These are phyloP conservation scores for Schizopygopsis malacanthus DNA, from an alignment of 2,797 vertebrate genomes.

Conservation along the genomic window DNA sequence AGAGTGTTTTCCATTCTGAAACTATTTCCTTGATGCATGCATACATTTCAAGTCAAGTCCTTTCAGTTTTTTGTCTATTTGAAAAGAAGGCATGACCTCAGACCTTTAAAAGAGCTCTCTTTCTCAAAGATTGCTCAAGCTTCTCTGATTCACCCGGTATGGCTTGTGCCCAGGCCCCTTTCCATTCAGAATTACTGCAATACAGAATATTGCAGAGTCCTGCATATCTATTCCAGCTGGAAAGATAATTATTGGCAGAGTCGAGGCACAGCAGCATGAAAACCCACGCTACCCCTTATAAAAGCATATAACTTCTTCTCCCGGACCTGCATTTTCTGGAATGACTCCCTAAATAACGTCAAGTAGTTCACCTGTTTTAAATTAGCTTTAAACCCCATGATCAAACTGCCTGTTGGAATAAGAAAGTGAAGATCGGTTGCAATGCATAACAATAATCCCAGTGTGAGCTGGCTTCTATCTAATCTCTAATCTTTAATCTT, in stretches of 20 bases:
- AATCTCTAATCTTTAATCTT: neutral
- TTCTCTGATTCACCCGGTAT: neutral
- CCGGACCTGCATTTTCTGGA: conserved; percentile 3
- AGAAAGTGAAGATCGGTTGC: conserved; percentile 28
- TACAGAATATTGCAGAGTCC: conserved; percentile 25
- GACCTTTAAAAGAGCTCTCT: neutral
- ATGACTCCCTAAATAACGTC: conserved; percentile 23
- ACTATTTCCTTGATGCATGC: conserved; percentile 5
- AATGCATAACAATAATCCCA: conserved; percentile 34
- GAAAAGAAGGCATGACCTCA: neutral
- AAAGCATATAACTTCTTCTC: conserved; percentile 5
- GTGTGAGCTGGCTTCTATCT: conserved; percentile 26
- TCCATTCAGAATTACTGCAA: conserved; percentile 28
- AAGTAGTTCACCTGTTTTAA: conserved; percentile 32
- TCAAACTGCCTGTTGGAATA: conserved; percentile 8
- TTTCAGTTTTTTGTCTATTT: neutral
- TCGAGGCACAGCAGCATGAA: neutral
- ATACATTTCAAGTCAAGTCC: neutral
- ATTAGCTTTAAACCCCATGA: conserved; percentile 1
- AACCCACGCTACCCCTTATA: conserved; percentile 20
- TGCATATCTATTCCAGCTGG: conserved; percentile 39
- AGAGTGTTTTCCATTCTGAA: conserved; percentile 8
- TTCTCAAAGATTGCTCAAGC: conserved; percentile 3
- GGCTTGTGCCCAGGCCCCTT: neutral
- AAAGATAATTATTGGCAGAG: conserved; percentile 23